Evolutionary conservation across 2,888 invertebrate genomes (phyloP).

Genomic region (Heliconius ismenius): DNA sequence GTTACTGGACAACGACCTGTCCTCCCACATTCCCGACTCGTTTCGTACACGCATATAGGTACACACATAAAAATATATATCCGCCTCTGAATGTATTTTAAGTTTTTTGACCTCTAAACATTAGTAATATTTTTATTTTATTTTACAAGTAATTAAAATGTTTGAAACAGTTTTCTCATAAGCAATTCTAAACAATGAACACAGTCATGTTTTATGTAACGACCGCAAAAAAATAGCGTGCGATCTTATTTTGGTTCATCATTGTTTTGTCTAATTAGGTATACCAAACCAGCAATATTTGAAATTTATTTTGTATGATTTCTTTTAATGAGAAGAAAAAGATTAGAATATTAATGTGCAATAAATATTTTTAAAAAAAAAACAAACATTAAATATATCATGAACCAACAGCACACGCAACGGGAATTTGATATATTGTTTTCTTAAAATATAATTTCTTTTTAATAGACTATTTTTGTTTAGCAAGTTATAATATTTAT

Average conservation of each 20-base stretch:
- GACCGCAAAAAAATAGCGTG: slow-evolving; percentile 21
- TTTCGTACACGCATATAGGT: slow-evolving; percentile 16
- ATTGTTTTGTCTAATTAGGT: not conserved
- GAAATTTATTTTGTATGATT: not conserved
- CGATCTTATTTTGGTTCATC: slow-evolving; percentile 19
- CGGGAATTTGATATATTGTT: not conserved
- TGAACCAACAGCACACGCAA: not conserved
- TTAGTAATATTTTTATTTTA: slow-evolving; percentile 23
- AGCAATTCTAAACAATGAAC: slow-evolving; percentile 48
- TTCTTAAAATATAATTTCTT: not conserved
- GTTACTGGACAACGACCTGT: slow-evolving; percentile 36
- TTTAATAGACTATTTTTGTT: not conserved
- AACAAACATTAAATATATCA: not conserved
- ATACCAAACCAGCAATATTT: not conserved
- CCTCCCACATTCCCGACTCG: slow-evolving; percentile 41
- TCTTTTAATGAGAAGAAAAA: not conserved
- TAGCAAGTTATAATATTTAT: not conserved
- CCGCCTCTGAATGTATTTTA: slow-evolving; percentile 24
- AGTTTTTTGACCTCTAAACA: slow-evolving; percentile 33
- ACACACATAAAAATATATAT: slow-evolving; percentile 14
- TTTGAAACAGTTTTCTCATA: slow-evolving; percentile 45
- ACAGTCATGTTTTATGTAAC: not conserved
- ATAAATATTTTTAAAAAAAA: not conserved
- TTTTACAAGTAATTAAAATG: slow-evolving; percentile 24
- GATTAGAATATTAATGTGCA: not conserved